Evolutionary conservation across 2,113 vertebrate species (phyloP).

Genomic region (Lonchura striata): DNA sequence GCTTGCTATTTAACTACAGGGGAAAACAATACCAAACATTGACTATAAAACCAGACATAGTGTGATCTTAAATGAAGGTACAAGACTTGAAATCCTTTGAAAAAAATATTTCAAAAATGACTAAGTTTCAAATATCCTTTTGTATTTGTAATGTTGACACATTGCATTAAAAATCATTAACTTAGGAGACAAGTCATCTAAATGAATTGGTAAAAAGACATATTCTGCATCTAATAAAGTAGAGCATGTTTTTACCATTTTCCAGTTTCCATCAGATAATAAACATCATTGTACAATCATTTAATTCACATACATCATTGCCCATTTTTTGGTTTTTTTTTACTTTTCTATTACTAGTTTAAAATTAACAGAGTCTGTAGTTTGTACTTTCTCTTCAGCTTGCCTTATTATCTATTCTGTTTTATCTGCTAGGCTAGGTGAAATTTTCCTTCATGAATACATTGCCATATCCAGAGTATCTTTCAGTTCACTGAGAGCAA

Average conservation of each 20-base stretch:
- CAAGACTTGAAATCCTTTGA: background rate
- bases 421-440: slow-evolving; percentile 27
- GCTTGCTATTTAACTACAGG: background rate
- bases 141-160: background rate
- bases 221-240: background rate
- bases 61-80: background rate
- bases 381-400: background rate
- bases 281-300: background rate
- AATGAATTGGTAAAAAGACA: background rate
- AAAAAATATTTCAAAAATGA: background rate
- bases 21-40: background rate
- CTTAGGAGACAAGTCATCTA: background rate
- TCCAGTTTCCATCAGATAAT: background rate
- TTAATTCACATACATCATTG: background rate
- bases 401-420: slow-evolving; percentile 20
- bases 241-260: background rate
- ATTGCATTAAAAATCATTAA: background rate
- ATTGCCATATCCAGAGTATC: background rate
- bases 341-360: background rate
- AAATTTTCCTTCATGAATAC: slow-evolving; percentile 19
- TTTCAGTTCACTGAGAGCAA: background rate
- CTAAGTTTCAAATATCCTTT: background rate
- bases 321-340: background rate
- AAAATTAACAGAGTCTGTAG: background rate
- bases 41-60: background rate